Evolutionary conservation across 2,797 vertebrate genomes (phyloP), one percentile per base, ranked within the genome.

Genomic region (Austrolebias charrua): DNA sequence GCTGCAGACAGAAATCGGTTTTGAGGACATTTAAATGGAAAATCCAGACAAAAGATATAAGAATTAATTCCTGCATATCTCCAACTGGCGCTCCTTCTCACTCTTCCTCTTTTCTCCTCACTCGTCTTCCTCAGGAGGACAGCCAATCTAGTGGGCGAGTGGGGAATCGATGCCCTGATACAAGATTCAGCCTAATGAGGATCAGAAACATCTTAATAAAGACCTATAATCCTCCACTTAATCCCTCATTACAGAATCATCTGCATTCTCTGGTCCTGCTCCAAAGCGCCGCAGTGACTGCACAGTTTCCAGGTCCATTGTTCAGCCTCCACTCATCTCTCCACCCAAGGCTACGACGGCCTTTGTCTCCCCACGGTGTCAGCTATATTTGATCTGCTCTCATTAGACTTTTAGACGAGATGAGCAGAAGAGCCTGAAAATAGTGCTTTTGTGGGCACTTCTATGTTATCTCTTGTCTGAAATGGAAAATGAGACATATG

Each of bases 181-280:
- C 78, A 67, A 87, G 86, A 86, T 84, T 82, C 71, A 78, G 80
- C 85, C 90, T 93, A 92, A 93, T 92, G 90, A 91, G 92, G 86
- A 92, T 92, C 88, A 92, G 86, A 90, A 92, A 91, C 88, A 92
- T 92, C 91, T 93, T 93, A 91, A 93, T 93, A 93, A 91, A 92
- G 89, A 84, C 88, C 89, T 86, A 63, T 92, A 93, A 94, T 92
- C 90, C 90, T 69, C 76, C 75, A 85, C 85, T 90, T 93, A 93
- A 93, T 92, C 89, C 91, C 89, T 92, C 89, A 91, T 92, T 93
- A 93, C 89, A 88, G 88, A 87, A 83, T 81, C 84, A 89, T 87
- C 88, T 88, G 81, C 88, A 92, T 91, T 92, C 89, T 88, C 68
- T 64, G 71, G 60, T 79, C 69, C 77, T 70, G 81, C 85, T 86